Base-by-base conservation (phyloP, 2,888 invertebrate genomes). In the Dastarcus helophoroides region DNA sequence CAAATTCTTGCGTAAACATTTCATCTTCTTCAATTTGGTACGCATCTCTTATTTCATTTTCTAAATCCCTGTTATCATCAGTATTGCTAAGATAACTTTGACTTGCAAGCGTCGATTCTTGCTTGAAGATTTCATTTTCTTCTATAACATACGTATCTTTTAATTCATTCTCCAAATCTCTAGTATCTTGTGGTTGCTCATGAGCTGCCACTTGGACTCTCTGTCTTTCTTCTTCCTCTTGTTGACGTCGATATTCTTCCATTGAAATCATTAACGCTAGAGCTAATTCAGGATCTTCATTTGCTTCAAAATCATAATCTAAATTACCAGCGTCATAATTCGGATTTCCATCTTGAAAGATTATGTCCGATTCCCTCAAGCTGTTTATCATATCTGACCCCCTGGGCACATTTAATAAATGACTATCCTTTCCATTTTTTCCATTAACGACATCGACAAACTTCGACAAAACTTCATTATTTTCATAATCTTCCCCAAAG, bases 221-320 rank as follows among this genome's bases (percentile, higher is more conserved):
- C n/a, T 6, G 7, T 19, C 6, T 7, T 19, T n/a, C n/a, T 19
- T 6, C 19, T 7, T 6, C 19, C n/a, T 19, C 19, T 19, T 19
- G 19, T 6, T n/a, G 19, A 7, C n/a, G 19, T 19, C 19, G 19
- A 6, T 19, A 6, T n/a, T 19, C 19, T 19, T 19, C 19, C n/a
- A 19, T 6, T 6, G 19, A 19, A n/a, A 19, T 19, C 6, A 6
- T 6, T n/a, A 19, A n/a, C 7, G n/a, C n/a, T n/a, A 19, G 6
- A n/a, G 19, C 19, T 19, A 19, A 19, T n/a, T 19, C 19, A 19
- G 19, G 19, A 19, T 19, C 19, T 6, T 19, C 19, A 19, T 19
- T n/a, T 6, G 19, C 7, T 7, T 19, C n/a, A 19, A 19, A 19
- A 6, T n/a, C 19, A 19, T 7, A 19, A 19, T 19, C 19, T 6